These are phyloP conservation scores for Darevskia mixta DNA, from an alignment of 2,797 vertebrate genomes.

Conservation along the genomic window DNA sequence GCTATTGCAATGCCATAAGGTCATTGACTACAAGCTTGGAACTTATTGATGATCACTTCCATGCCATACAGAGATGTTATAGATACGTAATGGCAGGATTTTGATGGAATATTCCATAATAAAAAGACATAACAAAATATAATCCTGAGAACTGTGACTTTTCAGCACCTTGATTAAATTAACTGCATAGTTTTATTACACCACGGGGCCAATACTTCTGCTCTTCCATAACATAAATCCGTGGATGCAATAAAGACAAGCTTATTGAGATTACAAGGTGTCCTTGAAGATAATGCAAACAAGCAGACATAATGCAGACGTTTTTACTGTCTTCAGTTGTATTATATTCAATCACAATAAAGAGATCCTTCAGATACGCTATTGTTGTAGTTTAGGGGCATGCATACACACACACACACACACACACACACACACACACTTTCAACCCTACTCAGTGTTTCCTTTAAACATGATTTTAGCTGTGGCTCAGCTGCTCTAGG, in stretches of 20 bases:
- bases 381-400: neutral
- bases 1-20: conserved; percentile 43
- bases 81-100: neutral
- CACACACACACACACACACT: neutral
- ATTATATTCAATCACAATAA: neutral
- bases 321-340: neutral
- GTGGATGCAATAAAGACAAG: conserved; percentile 13
- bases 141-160: neutral
- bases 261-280: conserved; percentile 10
- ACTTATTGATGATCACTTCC: neutral
- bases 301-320: neutral
- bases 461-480: neutral
- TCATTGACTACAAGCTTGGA: neutral
- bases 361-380: conserved; percentile 17
- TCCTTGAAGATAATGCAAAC: conserved; percentile 22
- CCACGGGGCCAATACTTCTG: neutral
- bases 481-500: neutral
- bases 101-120: neutral
- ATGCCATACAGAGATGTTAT: neutral
- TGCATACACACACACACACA: no score
- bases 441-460: neutral
- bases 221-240: neutral
- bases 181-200: neutral
- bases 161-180: conserved; percentile 7
- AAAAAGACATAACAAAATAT: conserved; percentile 1